Evolutionary conservation across 2,888 invertebrate genomes (phyloP), one percentile per base, ranked within the genome.

Genomic region (Brenthis ino): DNA sequence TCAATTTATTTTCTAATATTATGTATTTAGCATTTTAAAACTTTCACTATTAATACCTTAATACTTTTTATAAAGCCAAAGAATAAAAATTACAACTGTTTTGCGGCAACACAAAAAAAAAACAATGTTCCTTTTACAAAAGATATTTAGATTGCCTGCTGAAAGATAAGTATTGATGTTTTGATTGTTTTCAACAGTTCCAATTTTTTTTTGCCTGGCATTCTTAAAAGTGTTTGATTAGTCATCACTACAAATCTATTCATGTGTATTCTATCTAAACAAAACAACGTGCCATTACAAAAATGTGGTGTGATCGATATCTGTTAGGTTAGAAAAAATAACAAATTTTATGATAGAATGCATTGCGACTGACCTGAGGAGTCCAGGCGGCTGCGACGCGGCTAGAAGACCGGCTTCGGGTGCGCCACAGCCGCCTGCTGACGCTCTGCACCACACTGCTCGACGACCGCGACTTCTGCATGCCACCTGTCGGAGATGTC

Each of bases 391-490:
- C 94, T 71, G 94, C 87, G 75, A 88, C 93, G 79, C 96, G 94
- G 76, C 96, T 96, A 77, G 96, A 96, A 82, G 96, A 96, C 83
- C 97, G 97, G 77, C 97, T 97, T 80, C 98, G 93, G 77, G 96
- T 95, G 82, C 96, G 95, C 95, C 97, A 97, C 82, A 98, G 95
- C 87, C 96, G 96, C 92, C 96, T 96, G 82, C 97, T 95, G 78
- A 97, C 96, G 85, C 96, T 95, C 85, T 96, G 96, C 84, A 97
- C 96, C 85, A 97, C 97, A 91, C 96, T 97, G 83, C 97, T 96
- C 77, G 97, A 96, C 43, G 97, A 97, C 87, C 97, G 97, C 81
- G 97, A 97, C 93, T 97, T 97, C 95, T 97, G 97, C 97, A 97
- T 97, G 86, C 95, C 95, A 91, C 95, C 95, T 91, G 94, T 88